Evolutionary conservation across 2,797 vertebrate species (phyloP), one percentile per base, ranked within the genome.

Genomic region (Hapalemur alaotrensis): DNA sequence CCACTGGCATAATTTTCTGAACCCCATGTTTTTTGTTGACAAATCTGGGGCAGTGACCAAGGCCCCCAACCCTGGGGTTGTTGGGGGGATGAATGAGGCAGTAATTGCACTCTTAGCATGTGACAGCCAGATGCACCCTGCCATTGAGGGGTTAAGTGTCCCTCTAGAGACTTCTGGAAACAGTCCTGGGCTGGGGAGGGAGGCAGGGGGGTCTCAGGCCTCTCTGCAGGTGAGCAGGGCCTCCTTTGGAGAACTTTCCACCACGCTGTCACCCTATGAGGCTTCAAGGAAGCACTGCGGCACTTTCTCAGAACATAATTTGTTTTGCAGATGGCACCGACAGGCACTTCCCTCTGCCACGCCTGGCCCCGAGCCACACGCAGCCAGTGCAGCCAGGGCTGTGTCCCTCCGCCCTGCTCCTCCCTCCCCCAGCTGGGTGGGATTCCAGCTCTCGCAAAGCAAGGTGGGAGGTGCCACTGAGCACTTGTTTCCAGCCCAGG

Each of bases 251-350:
- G 69, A 57, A 46, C 22, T 13, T 30, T 22, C 35, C 5, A 14
- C 30, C 59, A 11, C 0, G 0, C 43, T 0, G 14, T 41, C 52
- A 20, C 57, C 63, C 25, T 13, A 10, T 0, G 8, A 28, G 70
- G 38, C 83, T 82, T 65, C 43, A 9, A 75, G 94, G 97, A 97
- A 93, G 73, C 79, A 46, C 38, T 85, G 78, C 95, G 88, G 78
- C 52, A 43, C 61, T 95, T 97, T 93, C 96, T 52, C 8, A 76
- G 81, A 96, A 84, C 90, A 65, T 65, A 7, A 46, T 65, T 57
- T 2, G 86, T 43, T 95, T 86, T 12, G 41, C 70, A 43, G 1
- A 67, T 46, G 59, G 91, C 1, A 46, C 63, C 38, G 11, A 50
- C 1, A 28, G 78, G 41, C 7, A 4, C 2, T 20, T n/a, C 52